These are phyloP conservation scores for Lepidurus packardi DNA, from an alignment of 1,140 invertebrate genomes.

Conservation along the genomic window DNA sequence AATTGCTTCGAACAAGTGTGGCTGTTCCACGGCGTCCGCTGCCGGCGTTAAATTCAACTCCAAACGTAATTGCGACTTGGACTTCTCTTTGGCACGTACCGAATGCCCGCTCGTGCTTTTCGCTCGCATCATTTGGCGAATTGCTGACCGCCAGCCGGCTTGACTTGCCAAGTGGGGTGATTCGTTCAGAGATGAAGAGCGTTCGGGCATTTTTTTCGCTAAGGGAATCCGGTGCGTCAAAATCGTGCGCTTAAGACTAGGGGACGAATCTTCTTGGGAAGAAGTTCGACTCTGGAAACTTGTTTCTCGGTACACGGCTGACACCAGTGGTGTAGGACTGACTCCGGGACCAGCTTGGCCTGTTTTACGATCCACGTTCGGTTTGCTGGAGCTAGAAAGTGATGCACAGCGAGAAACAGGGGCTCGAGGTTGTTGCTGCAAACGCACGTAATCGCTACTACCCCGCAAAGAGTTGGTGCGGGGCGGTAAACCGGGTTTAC, in stretches of 20 bases:
- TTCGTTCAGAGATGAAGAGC: constrained; percentile 30
- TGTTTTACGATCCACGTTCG: background rate
- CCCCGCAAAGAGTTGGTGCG: constrained; percentile 11
- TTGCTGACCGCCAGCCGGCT: constrained; percentile 28
- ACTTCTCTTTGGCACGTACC: constrained; percentile 23
- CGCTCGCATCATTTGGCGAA: constrained; percentile 29
- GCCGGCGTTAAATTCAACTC: background rate
- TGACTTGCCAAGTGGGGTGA: background rate
- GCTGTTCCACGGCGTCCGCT: background rate
- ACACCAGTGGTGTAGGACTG: background rate
- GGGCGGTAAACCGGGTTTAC: background rate
- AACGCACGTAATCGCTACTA: background rate
- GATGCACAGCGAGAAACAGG: background rate
- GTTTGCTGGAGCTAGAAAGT: background rate
- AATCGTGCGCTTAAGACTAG: background rate
- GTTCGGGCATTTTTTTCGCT: constrained; percentile 27
- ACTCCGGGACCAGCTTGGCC: background rate
- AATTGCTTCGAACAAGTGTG: background rate
- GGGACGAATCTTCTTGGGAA: background rate
- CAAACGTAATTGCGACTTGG: constrained; percentile 14
- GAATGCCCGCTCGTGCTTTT: constrained; percentile 32
- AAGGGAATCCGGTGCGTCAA: background rate
- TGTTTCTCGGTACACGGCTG: background rate
- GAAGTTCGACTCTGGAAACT: constrained; percentile 7
- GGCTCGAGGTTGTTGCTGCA: background rate